Conservation (phyloP, 2,888 invertebrate genomes). For the Papilio demoleus region DNA sequence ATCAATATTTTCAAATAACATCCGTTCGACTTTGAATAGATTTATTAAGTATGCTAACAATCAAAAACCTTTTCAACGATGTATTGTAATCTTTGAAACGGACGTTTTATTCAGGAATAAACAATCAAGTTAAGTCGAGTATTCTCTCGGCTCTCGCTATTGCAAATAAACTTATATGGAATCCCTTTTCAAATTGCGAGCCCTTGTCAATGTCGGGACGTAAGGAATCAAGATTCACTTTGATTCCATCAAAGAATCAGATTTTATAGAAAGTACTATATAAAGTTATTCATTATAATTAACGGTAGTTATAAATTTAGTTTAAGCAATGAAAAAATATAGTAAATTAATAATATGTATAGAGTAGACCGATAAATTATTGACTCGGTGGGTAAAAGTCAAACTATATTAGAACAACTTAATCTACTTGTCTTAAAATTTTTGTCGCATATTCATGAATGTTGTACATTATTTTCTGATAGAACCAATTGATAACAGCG, state of each 20-base stretch:
- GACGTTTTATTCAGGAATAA: constrained; percentile 36
- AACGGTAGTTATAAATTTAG: too few species aligned
- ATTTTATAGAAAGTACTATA: constrained; percentile 33
- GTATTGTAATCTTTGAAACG: constrained; percentile 24
- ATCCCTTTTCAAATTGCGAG: constrained; percentile 51
- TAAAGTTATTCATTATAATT: too few species aligned
- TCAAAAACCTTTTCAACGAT: constrained; percentile 23
- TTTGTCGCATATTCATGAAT: too few species aligned
- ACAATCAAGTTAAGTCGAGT: constrained; percentile 36
- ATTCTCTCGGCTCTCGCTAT: constrained; percentile 39
- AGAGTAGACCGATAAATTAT: too few species aligned
- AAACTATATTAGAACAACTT: too few species aligned
- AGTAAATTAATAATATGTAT: too few species aligned
- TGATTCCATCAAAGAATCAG: constrained; percentile 40
- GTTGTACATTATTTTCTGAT: too few species aligned
- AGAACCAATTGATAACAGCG: too few species aligned
- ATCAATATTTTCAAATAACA: neutral
- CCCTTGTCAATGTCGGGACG: constrained; percentile 52
- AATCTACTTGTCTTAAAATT: too few species aligned
- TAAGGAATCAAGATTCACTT: constrained; percentile 41
- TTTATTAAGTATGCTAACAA: constrained; percentile 26
- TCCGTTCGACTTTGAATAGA: constrained; percentile 19
- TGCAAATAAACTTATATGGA: constrained; percentile 47
- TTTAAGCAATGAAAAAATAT: too few species aligned
- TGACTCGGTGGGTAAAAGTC: too few species aligned